Evolutionary conservation across 2,113 vertebrate genomes (phyloP), one percentile per base, ranked within the genome.

Genomic region (Apodemus speciosus): DNA sequence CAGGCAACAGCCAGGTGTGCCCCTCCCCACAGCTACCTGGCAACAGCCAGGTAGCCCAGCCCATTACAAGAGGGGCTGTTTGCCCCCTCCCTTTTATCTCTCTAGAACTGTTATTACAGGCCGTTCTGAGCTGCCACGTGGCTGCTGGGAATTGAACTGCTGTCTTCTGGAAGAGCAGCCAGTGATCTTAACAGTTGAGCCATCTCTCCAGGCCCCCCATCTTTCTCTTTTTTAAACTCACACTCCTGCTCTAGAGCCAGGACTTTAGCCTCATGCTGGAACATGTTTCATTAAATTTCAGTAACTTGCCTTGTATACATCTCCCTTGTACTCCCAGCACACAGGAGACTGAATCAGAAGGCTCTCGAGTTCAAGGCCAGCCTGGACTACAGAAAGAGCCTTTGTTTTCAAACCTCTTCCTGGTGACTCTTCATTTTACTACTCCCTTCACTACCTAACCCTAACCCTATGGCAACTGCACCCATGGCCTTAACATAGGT

Each of bases 221-320:
- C 53, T 30, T 46, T 96, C 51, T 30, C 66, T 85, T 90, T 73
- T 60, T 46, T 40, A 95, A 64, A 20, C 27, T 40, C 56, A 6
- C 7, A 58, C 16, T 79, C 62, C 85, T 7, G 87, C 35, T 40
- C 46, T 86, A 13, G n/a, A 91, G 21, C 25, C 58, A 68, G 53
- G 10, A 38, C 64, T 77, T 86, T 62, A 92, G 56, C 11, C n/a
- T 5, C 32, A 75, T 23, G 25, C 53, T 86, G 14, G 38, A 38
- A 46, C 92, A 92, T 46, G 56, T 25, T 43, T 93, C 69, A 89
- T 87, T 83, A 89, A 90, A 91, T 40, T 92, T 86, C 51, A 91
- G 11, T 81, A 81, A 60, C 79, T 58, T 27, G 21, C n/a, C 79
- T 81, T 40, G 21, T 60, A 27, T 14, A 25, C 1, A 1, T 18